Conservation (phyloP, 2,113 vertebrate species). For the Scomber colias region DNA sequence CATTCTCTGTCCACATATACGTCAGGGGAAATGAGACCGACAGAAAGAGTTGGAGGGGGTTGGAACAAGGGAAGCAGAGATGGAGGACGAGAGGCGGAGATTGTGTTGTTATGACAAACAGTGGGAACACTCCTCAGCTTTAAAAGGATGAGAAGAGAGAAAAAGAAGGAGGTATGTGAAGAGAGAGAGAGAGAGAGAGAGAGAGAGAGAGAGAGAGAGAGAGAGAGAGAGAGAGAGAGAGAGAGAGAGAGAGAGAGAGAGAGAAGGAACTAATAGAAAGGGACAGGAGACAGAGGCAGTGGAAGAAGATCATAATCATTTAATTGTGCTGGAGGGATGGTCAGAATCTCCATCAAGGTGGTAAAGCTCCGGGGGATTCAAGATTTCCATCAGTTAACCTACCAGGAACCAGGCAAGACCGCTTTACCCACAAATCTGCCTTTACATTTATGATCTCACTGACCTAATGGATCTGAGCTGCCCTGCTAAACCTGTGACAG, state of each 20-base stretch:
- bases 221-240: conserved; percentile 58
- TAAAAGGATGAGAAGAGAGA: conserved; percentile 65
- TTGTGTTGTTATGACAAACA: conserved; percentile 84
- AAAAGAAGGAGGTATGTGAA: conserved; percentile 59
- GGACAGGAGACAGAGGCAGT: conserved; percentile 57
- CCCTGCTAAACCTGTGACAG: conserved; percentile 47
- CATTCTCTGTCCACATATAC: conserved; percentile 46
- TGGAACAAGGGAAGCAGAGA: conserved; percentile 63
- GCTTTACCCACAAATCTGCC: conserved; percentile 25
- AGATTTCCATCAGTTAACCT: conserved; percentile 63
- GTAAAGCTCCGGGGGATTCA: conserved; percentile 47
- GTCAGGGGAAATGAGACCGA: conserved; percentile 67
- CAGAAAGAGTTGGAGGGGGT: conserved; percentile 46
- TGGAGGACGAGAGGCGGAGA: conserved; percentile 69
- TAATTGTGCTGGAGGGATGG: conserved; percentile 82
- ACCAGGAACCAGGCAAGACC: conserved; percentile 35
- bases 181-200: conserved; percentile 50
- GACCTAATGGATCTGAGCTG: conserved; percentile 41
- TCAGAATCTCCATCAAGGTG: conserved; percentile 74
- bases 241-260: conserved; percentile 41
- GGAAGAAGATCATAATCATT: conserved; percentile 84
- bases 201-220: conserved; percentile 47
- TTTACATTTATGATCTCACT: conserved; percentile 42
- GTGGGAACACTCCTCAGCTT: conserved; percentile 63
- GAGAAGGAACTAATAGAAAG: conserved; percentile 43